Percentiles rank a stretch among this genome's conserved stretches.
Evolutionary conservation across 2,888 invertebrate genomes (phyloP).

Genomic region (Trachelus tabidus): DNA sequence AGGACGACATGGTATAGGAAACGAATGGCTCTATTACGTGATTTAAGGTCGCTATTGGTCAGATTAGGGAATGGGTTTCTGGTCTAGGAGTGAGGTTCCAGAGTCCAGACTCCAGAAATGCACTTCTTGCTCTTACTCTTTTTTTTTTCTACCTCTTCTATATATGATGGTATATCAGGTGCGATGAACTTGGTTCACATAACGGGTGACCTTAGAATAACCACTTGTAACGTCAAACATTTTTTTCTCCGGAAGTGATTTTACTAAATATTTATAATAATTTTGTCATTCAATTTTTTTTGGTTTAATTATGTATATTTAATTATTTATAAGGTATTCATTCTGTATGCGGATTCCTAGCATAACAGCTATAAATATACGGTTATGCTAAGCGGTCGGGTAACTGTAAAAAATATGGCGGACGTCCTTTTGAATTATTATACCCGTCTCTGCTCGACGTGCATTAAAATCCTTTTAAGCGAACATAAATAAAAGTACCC

Average conservation of each 20-base stretch:
- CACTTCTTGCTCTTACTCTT: conserved; percentile 5
- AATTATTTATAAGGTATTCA: background rate
- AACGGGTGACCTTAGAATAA: background rate
- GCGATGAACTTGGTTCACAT: background rate
- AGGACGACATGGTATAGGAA: conserved; percentile 13
- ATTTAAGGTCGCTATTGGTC: conserved; percentile 28
- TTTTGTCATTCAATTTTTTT: background rate
- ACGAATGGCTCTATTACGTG: conserved; percentile 30
- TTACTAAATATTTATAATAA: background rate
- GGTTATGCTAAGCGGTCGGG: background rate
- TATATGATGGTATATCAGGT: background rate
- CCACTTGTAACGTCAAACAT: background rate
- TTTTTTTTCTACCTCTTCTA: background rate
- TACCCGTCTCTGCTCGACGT: conserved; percentile 38
- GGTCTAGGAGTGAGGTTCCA: background rate
- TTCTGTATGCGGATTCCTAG: background rate
- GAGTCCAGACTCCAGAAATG: conserved; percentile 12
- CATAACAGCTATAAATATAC: background rate
- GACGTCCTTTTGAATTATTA: conserved; percentile 49
- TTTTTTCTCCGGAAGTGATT: background rate
- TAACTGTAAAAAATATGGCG: conserved; percentile 37
- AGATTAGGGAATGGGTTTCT: conserved; percentile 1
- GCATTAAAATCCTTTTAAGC: conserved; percentile 59
- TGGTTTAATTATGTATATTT: background rate
- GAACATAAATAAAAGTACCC: conserved; percentile 52